Evolutionary conservation across 2,888 invertebrate species (phyloP).

Genomic region (Himalopsyche japonica): DNA sequence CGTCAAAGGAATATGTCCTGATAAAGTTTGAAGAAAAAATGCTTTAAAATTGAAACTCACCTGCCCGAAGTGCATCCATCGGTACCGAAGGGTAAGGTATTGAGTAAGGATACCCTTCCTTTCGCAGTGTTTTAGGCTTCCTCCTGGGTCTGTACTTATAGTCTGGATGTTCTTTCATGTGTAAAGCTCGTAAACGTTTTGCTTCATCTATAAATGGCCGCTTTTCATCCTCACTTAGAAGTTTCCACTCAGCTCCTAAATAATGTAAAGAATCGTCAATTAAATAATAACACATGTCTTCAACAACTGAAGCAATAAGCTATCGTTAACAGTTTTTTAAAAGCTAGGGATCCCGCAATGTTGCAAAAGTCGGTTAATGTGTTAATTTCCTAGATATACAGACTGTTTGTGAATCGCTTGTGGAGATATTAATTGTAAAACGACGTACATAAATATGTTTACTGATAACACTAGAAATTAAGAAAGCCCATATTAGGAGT

Average conservation of each 20-base stretch:
- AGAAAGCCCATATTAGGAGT: too few relatives aligned
- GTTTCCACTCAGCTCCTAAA: constrained; percentile 93
- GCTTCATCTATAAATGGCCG: constrained; percentile 98
- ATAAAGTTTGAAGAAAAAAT: background rate
- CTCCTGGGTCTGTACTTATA: constrained; percentile 90
- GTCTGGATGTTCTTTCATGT: constrained; percentile 95
- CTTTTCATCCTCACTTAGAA: constrained; percentile 90
- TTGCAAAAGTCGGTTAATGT: too few relatives aligned
- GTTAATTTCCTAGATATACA: too few relatives aligned
- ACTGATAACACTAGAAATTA: too few relatives aligned
- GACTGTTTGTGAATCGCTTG: too few relatives aligned
- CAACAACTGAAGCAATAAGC: too few relatives aligned
- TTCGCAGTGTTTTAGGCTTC: constrained; percentile 85
- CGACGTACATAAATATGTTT: too few relatives aligned
- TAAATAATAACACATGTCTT: background rate
- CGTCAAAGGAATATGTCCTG: background rate
- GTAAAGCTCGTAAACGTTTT: constrained; percentile 88
- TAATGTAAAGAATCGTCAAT: background rate
- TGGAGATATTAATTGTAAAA: too few relatives aligned
- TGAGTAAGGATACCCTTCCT: constrained; percentile 90
- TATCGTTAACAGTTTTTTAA: too few relatives aligned
- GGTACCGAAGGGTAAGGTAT: constrained; percentile 91
- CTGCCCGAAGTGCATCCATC: constrained; percentile 85
- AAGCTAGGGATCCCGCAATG: too few relatives aligned
- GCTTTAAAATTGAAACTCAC: constrained; percentile 56